Evolutionary conservation across 2,888 invertebrate species (phyloP), one percentile per base, ranked within the genome.

Genomic region (Diarsia mendica): DNA sequence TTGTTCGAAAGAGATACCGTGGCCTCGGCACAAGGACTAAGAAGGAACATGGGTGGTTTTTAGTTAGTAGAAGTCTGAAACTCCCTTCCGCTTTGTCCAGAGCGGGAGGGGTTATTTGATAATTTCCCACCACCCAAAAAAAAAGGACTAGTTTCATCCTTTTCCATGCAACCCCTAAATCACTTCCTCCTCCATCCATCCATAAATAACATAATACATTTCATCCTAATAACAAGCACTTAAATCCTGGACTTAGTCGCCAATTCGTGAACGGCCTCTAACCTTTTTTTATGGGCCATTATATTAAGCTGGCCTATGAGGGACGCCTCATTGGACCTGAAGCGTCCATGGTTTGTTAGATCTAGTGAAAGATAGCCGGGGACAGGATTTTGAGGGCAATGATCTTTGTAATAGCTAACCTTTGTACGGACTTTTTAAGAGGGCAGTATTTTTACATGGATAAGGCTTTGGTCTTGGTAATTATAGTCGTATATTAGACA

Each of bases 231-330:
- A 77, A 73, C 82, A 76, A 75, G 72, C 74, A 77, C 73, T 79
- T 79, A 74, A 86, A 83, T 76, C 67, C 73, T 61, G 83, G 67
- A 73, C 67, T 78, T 65, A 76, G 75, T 77, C 64, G 85, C 80
- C 85, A 86, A 86, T 86, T 85, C 87, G 85, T 83, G 67, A 86
- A 87, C 48, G 77, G 65, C 65, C 66, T 83, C 79, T 75, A 80
- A 79, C 83, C 81, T 80, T 87, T 87, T 85, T 86, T 86, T 86
- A 86, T 85, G 49, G 83, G 20, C 86, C 85, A 86, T 86, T 86
- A 83, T 86, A 83, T 86, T 83, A 87, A 86, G 85, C 85, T 79
- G 48, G 79, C 63, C 83, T 75, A 85, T 81, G 77, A 81, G 70
- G 13, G 71, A 72, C 83, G 85, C 79, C 77, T 85, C 87, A 85